These are phyloP conservation scores for Sparidentex hasta DNA, from an alignment of 2,797 vertebrate species.

Conservation along the genomic window DNA sequence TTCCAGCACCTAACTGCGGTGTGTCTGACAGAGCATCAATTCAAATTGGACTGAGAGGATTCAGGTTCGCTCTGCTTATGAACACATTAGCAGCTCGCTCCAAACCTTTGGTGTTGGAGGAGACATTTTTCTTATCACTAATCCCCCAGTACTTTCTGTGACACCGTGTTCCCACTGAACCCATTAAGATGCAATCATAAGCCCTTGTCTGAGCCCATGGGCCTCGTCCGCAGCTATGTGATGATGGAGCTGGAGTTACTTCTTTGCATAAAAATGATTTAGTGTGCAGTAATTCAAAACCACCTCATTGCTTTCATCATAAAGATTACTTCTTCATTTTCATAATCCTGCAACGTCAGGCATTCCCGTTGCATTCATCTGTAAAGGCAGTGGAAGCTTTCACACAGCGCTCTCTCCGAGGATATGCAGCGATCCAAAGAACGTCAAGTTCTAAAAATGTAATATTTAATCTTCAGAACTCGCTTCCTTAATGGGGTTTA, in stretches of 20 bases:
- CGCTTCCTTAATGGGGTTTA: background rate
- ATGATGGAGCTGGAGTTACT: slow-evolving; percentile 63
- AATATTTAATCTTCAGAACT: slow-evolving; percentile 27
- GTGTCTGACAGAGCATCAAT: slow-evolving; percentile 64
- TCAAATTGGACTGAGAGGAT: slow-evolving; percentile 55
- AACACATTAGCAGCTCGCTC: slow-evolving; percentile 51
- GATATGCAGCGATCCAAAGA: slow-evolving; percentile 21
- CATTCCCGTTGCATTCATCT: slow-evolving; percentile 46
- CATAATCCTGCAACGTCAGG: slow-evolving; percentile 46
- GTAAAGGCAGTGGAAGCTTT: slow-evolving; percentile 26
- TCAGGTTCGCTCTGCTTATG: slow-evolving; percentile 38
- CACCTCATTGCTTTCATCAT: slow-evolving; percentile 57
- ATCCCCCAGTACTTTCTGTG: slow-evolving; percentile 43
- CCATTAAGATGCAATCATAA: slow-evolving; percentile 62
- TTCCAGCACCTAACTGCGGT: slow-evolving; percentile 53
- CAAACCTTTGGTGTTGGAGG: slow-evolving; percentile 32
- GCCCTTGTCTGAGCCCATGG: slow-evolving; percentile 41
- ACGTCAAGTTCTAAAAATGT: slow-evolving; percentile 23
- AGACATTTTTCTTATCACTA: slow-evolving; percentile 61
- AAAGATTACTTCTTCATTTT: slow-evolving; percentile 58
- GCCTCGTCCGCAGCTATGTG: slow-evolving; percentile 23
- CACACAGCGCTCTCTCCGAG: slow-evolving; percentile 32
- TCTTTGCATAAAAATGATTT: slow-evolving; percentile 74
- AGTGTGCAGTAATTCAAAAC: slow-evolving; percentile 68
- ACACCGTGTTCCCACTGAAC: slow-evolving; percentile 66